Conservation (phyloP, 2,797 vertebrate species). For the Chloroceryle amazona region DNA sequence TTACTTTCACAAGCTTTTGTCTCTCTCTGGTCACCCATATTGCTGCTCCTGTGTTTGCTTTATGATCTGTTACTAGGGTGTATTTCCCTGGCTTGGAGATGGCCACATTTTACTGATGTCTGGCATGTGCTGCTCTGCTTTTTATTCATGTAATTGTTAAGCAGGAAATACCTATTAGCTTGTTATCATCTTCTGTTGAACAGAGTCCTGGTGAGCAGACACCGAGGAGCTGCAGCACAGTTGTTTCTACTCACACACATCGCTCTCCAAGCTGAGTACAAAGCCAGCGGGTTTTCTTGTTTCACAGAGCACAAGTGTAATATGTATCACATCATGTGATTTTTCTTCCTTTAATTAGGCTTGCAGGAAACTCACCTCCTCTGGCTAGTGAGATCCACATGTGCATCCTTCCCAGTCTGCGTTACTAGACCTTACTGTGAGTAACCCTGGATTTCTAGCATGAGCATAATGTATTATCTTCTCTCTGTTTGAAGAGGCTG, state of each 20-base stretch:
- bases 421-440: neutral
- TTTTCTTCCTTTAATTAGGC: slow-evolving; percentile 34
- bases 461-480: neutral
- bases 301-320: neutral
- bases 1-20: neutral
- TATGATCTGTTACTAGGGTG: slow-evolving; percentile 49
- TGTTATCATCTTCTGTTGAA: slow-evolving; percentile 53
- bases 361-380: neutral
- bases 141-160: slow-evolving; percentile 44
- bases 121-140: slow-evolving; percentile 55
- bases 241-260: slow-evolving; percentile 50
- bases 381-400: neutral
- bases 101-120: slow-evolving; percentile 31
- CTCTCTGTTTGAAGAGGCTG: neutral
- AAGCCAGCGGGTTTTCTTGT: neutral
- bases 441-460: neutral
- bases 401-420: neutral
- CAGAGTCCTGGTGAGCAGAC: slow-evolving; percentile 44
- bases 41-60: slow-evolving; percentile 19
- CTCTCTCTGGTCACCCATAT: neutral
- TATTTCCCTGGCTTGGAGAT: slow-evolving; percentile 40
- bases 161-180: slow-evolving; percentile 72
- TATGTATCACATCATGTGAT: neutral
- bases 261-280: slow-evolving; percentile 20
- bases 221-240: slow-evolving; percentile 15